These are phyloP conservation scores for Dolomedes plantarius DNA, from an alignment of 2,888 invertebrate genomes.

Conservation along the genomic window DNA sequence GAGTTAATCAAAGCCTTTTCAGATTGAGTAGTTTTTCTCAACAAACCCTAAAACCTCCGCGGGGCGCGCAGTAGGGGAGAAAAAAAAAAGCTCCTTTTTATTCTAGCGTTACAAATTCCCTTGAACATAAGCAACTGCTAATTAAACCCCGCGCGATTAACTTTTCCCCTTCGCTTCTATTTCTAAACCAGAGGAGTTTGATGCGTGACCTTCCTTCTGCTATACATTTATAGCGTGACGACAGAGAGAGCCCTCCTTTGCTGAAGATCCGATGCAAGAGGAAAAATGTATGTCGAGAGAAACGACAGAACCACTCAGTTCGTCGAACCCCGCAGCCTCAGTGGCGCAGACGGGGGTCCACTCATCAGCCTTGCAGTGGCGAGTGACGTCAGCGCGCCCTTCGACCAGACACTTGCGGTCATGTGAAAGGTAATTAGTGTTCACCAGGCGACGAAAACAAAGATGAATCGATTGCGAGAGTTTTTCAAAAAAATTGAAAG, in stretches of 20 bases:
- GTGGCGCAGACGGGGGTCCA: neutral
- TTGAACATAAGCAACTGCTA: neutral
- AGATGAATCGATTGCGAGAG: too few species aligned
- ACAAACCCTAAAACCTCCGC: too few species aligned
- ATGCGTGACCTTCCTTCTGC: conserved; percentile 9
- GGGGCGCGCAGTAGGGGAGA: too few species aligned
- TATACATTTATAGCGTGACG: neutral
- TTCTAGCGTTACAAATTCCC: conserved; percentile 8
- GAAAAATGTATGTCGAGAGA: neutral
- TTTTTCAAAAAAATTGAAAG: too few species aligned
- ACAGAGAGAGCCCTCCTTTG: neutral
- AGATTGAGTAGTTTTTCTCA: too few species aligned
- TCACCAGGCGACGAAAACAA: too few species aligned
- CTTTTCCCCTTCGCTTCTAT: neutral
- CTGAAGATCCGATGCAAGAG: neutral
- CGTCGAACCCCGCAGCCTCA: neutral
- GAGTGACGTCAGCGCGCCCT: neutral
- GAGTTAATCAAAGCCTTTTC: too few species aligned
- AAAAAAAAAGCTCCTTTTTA: too few species aligned
- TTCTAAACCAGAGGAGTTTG: neutral
- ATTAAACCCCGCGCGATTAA: neutral
- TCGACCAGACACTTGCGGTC: neutral
- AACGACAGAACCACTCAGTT: neutral
- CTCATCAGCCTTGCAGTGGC: neutral
- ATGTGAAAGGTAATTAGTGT: too few species aligned